Base-by-base conservation (phyloP, 2,888 invertebrate genomes). In the Trachelus iudaicus region DNA sequence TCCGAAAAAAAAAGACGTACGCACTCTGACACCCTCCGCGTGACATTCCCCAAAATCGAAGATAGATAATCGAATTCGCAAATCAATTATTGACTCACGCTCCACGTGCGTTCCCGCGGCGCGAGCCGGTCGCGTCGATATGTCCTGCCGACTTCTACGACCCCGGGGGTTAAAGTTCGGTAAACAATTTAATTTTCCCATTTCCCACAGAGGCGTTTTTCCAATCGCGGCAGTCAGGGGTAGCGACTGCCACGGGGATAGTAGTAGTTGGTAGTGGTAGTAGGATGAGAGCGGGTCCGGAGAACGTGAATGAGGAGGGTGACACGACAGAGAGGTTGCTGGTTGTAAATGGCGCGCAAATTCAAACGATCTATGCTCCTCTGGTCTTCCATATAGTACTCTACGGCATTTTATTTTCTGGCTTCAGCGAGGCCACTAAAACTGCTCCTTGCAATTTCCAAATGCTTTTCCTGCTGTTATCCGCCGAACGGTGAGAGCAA, bases 171-270 rank as follows among this genome's bases (percentile, higher is more conserved):
- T 79, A 76, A 83, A 84, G 78, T 84, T 82, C 82, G 79, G 82
- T 82, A 83, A 83, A 84, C 83, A 83, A 84, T 84, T 83, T 83
- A 83, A 83, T 82, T 83, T 83, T 84, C 81, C 81, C 80, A 81
- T 82, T 83, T 82, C 79, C 79, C 76, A 73, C 73, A 73, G 75
- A 79, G 76, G 78, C 78, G 73, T 76, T 76, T 78, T 78, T 78
- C 78, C 78, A 76, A 76, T 78, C 68, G 78, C 23, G 73, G 76
- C 68, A 71, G 71, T 33, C 31, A 71, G 71, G 34, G 71, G 71
- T 33, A 34, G 71, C 71, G 4, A 71, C 56, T 23, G 71, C 71
- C 12, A 34, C 9, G 1, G 33, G 71, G 71, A 9, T 30, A 71
- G 71, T 33, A 13, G 71, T 71, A 71, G 69, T 69, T 1, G 40